phyloP scores from a whole-genome alignment of 2,113 vertebrate species.

The Larimichthys crocea region DNA sequence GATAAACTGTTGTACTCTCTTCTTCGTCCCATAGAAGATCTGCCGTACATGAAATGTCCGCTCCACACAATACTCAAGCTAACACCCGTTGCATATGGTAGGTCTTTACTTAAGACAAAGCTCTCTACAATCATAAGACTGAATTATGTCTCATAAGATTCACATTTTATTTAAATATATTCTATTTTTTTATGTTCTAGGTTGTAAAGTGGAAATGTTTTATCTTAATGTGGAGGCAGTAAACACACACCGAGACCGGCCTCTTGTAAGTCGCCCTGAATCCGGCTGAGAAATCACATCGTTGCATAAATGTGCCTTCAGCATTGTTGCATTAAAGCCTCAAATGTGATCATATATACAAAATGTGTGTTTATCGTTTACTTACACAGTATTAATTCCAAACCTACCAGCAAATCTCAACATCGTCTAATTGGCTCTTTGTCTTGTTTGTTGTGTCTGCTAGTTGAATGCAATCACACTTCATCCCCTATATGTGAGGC shows the following conservation, averaged over 20 bases:
- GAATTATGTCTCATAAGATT: neutral
- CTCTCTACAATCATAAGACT: neutral
- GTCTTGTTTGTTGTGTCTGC: slow-evolving; percentile 55
- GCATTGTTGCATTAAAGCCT: slow-evolving; percentile 9
- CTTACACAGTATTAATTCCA: neutral
- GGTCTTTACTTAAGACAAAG: slow-evolving; percentile 28
- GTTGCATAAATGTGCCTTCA: neutral
- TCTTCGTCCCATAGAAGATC: slow-evolving; percentile 85
- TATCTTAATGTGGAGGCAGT: slow-evolving; percentile 94
- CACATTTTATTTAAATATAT: neutral
- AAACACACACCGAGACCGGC: slow-evolving; percentile 94
- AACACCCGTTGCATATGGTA: slow-evolving; percentile 96
- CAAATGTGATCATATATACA: neutral
- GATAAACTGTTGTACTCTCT: neutral
- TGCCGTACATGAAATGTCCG: slow-evolving; percentile 95
- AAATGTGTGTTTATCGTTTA: neutral
- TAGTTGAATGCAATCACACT: slow-evolving; percentile 8
- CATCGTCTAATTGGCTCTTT: neutral
- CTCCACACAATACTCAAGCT: slow-evolving; percentile 96
- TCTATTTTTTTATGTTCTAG: slow-evolving; percentile 71
- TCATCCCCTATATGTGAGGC: slow-evolving; percentile 22
- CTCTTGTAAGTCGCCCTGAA: slow-evolving; percentile 86
- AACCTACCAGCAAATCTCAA: neutral
- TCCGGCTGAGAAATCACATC: neutral
- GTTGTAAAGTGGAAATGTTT: slow-evolving; percentile 96